Percentiles rank a stretch among this genome's conserved stretches.
These are phyloP conservation scores for Drosophila ustulata DNA, from an alignment of 2,888 invertebrate species.

Conservation along the genomic window DNA sequence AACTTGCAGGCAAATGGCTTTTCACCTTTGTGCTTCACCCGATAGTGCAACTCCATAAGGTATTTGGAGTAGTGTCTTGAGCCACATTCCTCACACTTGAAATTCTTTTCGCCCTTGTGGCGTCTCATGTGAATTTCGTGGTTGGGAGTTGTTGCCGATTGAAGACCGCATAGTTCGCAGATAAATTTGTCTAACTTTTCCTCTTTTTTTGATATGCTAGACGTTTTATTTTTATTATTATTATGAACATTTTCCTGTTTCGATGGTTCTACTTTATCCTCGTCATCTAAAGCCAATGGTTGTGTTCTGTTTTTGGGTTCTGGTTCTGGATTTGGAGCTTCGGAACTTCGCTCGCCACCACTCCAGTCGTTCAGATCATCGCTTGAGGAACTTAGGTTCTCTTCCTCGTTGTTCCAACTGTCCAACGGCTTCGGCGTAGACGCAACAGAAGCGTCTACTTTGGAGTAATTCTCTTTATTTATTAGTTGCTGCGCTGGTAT, in stretches of 20 bases:
- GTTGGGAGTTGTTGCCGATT: conserved; percentile 18
- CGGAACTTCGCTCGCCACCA: not conserved
- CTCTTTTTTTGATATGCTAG: not conserved
- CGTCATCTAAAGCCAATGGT: not conserved
- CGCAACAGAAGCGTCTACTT: not conserved
- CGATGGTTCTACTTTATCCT: not conserved
- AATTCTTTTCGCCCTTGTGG: conserved; percentile 57
- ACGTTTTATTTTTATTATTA: not conserved
- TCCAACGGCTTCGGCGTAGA: not conserved
- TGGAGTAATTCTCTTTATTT: not conserved
- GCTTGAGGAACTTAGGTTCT: not conserved
- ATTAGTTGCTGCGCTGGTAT: not conserved
- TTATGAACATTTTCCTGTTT: not conserved
- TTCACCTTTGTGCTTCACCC: conserved; percentile 79
- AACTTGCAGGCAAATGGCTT: conserved; percentile 80
- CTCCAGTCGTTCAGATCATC: not conserved
- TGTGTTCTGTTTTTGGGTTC: not conserved
- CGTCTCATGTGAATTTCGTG: conserved; percentile 52
- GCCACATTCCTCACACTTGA: conserved; percentile 53
- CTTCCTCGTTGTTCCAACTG: not conserved
- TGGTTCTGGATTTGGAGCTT: not conserved
- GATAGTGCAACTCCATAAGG: conserved; percentile 52
- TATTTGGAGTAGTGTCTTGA: conserved; percentile 52
- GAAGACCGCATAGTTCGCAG: conserved; percentile 49
- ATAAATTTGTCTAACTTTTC: conserved; percentile 21